A percentile compares a stretch with the other conserved stretches of the same genome.
Evolutionary conservation across 1,140 invertebrate genomes (phyloP).

Genomic region (Prorops nasuta): DNA sequence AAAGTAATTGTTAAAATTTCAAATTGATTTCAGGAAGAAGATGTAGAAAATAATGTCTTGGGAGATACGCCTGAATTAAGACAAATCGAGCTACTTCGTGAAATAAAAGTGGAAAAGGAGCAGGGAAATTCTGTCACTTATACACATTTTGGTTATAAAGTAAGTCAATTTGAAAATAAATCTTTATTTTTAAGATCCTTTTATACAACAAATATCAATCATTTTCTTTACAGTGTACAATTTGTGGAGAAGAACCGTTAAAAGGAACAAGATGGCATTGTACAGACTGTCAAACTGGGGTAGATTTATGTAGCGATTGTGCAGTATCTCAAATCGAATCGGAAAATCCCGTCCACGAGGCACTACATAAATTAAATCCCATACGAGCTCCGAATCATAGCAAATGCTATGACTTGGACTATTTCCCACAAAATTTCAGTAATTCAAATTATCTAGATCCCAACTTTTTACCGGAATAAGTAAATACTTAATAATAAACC

Average conservation of each 20-base stretch:
- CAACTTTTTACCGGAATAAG: constrained; percentile 53
- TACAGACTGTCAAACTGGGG: constrained; percentile 54
- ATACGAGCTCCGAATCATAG: constrained; percentile 34
- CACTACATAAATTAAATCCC: constrained; percentile 42
- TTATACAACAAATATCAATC: not conserved
- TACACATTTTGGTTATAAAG: constrained; percentile 55
- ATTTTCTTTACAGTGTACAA: constrained; percentile 60
- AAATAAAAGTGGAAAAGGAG: constrained; percentile 53
- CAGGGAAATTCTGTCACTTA: constrained; percentile 25
- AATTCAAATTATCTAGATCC: constrained; percentile 57
- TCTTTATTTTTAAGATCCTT: constrained; percentile 1
- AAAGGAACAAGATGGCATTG: constrained; percentile 73
- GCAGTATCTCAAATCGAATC: constrained; percentile 46
- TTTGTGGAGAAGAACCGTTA: constrained; percentile 68
- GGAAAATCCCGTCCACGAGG: constrained; percentile 47
- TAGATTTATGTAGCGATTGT: constrained; percentile 60
- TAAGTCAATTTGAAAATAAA: constrained; percentile 29
- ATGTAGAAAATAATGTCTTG: constrained; percentile 26
- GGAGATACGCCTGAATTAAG: constrained; percentile 39
- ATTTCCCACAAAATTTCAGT: constrained; percentile 49
- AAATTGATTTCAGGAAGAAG: constrained; percentile 27
- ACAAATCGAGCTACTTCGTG: constrained; percentile 53
- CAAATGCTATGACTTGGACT: constrained; percentile 50
- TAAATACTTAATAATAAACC: no score
- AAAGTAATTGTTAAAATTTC: constrained; percentile 4